A percentile compares a stretch with the other conserved stretches of the same genome.
Conservation (phyloP, 2,113 vertebrate genomes). For the Apteryx owenii region DNA sequence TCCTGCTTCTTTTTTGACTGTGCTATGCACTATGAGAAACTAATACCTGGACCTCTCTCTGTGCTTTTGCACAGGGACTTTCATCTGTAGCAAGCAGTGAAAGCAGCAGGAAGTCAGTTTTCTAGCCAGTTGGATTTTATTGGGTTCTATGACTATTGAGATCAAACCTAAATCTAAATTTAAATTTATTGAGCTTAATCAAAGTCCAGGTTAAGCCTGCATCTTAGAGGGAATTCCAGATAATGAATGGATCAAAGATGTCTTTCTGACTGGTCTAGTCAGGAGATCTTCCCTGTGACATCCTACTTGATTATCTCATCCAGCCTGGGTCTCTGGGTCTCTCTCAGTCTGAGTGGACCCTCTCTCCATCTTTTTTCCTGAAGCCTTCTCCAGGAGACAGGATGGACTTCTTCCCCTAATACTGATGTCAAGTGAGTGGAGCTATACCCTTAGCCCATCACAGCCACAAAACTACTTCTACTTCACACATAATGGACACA, state of each 20-base stretch:
- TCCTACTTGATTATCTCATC: neutral
- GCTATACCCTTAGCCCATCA: neutral
- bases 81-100: neutral
- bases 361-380: neutral
- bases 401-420: neutral
- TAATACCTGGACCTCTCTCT: neutral
- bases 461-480: neutral
- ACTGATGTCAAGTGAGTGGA: neutral
- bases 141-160: neutral
- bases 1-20: slow-evolving; percentile 13
- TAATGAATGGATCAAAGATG: neutral
- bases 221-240: neutral
- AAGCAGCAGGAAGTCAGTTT: neutral
- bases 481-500: neutral
- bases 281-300: neutral
- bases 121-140: neutral
- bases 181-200: neutral
- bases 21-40: neutral
- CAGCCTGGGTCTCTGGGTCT: neutral
- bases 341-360: neutral
- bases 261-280: neutral
- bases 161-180: neutral
- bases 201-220: neutral
- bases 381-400: neutral
- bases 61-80: neutral